phyloP scores from a whole-genome alignment of 1,140 invertebrate genomes.

The Bombus polaris region DNA sequence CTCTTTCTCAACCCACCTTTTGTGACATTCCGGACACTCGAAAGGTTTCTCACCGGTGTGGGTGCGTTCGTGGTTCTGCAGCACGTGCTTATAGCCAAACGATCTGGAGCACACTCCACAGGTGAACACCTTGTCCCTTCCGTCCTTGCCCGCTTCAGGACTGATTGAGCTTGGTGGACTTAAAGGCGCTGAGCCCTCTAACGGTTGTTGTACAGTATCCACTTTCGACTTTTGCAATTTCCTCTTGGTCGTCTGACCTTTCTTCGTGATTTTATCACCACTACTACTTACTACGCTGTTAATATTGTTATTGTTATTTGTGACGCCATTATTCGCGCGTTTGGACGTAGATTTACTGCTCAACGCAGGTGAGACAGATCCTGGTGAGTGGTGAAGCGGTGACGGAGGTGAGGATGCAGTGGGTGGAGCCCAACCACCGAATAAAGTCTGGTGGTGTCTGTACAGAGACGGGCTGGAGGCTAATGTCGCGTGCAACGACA shows the following conservation, averaged over 20 bases:
- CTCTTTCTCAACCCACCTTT: slow-evolving; percentile 82
- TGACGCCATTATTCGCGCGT: slow-evolving; percentile 69
- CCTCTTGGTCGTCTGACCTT: slow-evolving; percentile 75
- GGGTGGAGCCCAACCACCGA: slow-evolving; percentile 79
- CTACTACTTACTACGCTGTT: slow-evolving; percentile 80
- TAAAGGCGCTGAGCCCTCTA: slow-evolving; percentile 77
- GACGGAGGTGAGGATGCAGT: slow-evolving; percentile 75
- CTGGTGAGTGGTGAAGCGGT: slow-evolving; percentile 71
- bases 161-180: slow-evolving; percentile 79
- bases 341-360: slow-evolving; percentile 72
- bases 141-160: slow-evolving; percentile 82
- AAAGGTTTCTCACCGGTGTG: slow-evolving; percentile 99
- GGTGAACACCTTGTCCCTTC: slow-evolving; percentile 92
- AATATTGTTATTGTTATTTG: slow-evolving; percentile 76
- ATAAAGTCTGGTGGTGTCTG: slow-evolving; percentile 83
- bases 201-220: slow-evolving; percentile 65
- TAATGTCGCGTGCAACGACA: slow-evolving; percentile 75
- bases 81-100: slow-evolving; percentile 97
- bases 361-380: slow-evolving; percentile 74
- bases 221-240: slow-evolving; percentile 74
- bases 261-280: slow-evolving; percentile 73
- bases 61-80: slow-evolving; percentile 97
- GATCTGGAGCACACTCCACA: slow-evolving; percentile 93
- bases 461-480: slow-evolving; percentile 78
- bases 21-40: slow-evolving; percentile 96